Evolutionary conservation across 2,797 vertebrate species (phyloP), one percentile per base, ranked within the genome.

Genomic region (Tamandua tetradactyla): DNA sequence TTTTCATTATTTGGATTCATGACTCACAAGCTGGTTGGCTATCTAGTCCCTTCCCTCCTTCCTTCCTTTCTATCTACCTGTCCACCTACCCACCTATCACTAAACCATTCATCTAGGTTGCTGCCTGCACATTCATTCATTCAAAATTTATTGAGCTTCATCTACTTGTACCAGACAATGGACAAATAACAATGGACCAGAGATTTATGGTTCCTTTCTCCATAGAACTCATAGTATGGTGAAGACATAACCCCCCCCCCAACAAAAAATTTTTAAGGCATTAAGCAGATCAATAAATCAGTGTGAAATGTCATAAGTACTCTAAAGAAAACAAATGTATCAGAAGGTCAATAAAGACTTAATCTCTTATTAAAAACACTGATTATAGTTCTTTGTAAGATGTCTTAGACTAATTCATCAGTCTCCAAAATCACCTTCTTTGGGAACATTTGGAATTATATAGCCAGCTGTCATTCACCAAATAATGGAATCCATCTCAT

Each of bases 1-100:
- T 44, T 59, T 89, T 89, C 80, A 49, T 92, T 75, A 44, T 84
- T 87, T 85, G 30, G 7, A 87, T 81, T 80, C 84, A 14, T 89
- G 78, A 69, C 55, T 89, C 69, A 83, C 18, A 91, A 90, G n/a
- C 32, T 86, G 81, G 66, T 74, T 81, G 61, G 6, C 64, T 76
- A 4, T 11, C 37, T 93, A 88, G 17, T 27, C n/a, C 78, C 18
- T 47, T 88, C n/a, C 44, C 27, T 40, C 79, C 40, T 10, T 32
- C 47, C 11, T 32, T 86, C 47, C 27, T 37, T 87, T 72, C 25
- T 2, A 82, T 12, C 18, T 47, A 84, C n/a, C 32, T 40, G 79
- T 40, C 13, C 25, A 85, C 47, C 27, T 35, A 84, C 78, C 32
- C 2, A 86, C 15, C 11, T 47, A 85, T 30, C 44, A 49, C 14